A percentile compares a stretch with the other conserved stretches of the same genome.
Evolutionary conservation across 1,140 invertebrate species (phyloP).

Genomic region (Neodiprion lecontei): DNA sequence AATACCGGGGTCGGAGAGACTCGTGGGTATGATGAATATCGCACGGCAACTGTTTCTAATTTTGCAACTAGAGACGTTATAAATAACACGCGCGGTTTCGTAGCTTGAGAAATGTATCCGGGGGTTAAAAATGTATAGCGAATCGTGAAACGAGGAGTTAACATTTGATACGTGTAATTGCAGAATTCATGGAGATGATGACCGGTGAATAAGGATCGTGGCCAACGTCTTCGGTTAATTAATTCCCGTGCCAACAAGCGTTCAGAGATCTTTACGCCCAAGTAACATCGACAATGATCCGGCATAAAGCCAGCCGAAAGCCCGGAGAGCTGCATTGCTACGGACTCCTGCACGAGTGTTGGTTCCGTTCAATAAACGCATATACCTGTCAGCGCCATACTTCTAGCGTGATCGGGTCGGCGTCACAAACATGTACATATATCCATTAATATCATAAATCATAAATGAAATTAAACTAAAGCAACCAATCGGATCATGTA

Average conservation of each 20-base stretch:
- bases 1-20: too few relatives aligned
- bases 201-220: slow-evolving; percentile 72
- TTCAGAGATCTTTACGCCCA: slow-evolving; percentile 7
- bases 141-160: slow-evolving; percentile 28
- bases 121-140: not conserved
- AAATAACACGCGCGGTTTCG: too few relatives aligned
- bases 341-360: not conserved
- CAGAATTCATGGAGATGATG: slow-evolving; percentile 90
- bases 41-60: too few relatives aligned
- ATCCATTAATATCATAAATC: not conserved
- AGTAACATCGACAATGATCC: slow-evolving; percentile 2
- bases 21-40: too few relatives aligned
- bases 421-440: slow-evolving; percentile 1
- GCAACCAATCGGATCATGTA: too few relatives aligned
- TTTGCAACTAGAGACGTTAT: too few relatives aligned
- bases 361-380: not conserved
- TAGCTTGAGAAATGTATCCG: too few relatives aligned
- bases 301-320: not conserved
- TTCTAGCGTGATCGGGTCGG: not conserved
- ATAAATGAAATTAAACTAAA: too few relatives aligned
- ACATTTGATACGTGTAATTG: slow-evolving; percentile 44
- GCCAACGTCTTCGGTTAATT: slow-evolving; percentile 21
- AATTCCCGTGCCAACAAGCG: not conserved
- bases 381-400: not conserved
- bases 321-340: not conserved